A percentile compares a stretch with the other conserved stretches of the same genome.
Conservation (phyloP, 53 echinoderm and acorn worm genomes). For the Pentamera pediparva region DNA sequence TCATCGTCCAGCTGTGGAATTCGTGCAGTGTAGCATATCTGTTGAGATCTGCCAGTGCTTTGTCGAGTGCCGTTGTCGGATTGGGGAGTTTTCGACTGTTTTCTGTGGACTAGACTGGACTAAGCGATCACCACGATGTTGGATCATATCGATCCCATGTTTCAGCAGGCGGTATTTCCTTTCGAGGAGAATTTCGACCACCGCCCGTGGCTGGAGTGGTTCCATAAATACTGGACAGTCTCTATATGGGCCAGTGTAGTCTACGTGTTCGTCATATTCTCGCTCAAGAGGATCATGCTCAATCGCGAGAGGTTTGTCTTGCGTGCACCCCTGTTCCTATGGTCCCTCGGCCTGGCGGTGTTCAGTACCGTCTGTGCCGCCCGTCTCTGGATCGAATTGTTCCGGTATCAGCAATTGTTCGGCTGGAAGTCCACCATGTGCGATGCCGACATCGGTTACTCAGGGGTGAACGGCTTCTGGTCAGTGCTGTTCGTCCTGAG, state of each 20-base stretch:
- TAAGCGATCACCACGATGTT: slow-evolving; percentile 41
- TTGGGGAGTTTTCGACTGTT: too few species aligned
- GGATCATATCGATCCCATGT: slow-evolving; percentile 59
- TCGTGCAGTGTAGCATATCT: too few species aligned
- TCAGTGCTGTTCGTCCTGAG: slow-evolving; percentile 77
- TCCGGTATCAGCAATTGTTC: slow-evolving; percentile 44
- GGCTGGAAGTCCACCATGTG: slow-evolving; percentile 90
- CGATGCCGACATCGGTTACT: slow-evolving; percentile 60
- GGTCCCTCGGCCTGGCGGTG: slow-evolving; percentile 68
- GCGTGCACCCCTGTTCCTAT: slow-evolving; percentile 60
- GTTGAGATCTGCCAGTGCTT: too few species aligned
- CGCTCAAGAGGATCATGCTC: slow-evolving; percentile 58
- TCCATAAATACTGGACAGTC: slow-evolving; percentile 60
- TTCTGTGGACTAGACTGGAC: too few species aligned
- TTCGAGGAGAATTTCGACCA: slow-evolving; percentile 90
- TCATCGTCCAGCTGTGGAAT: too few species aligned
- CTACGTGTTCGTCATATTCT: slow-evolving; percentile 79
- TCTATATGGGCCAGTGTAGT: slow-evolving; percentile 63
- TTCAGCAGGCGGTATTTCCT: slow-evolving; percentile 68
- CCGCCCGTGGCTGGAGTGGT: slow-evolving; percentile 51
- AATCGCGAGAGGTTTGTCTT: slow-evolving; percentile 57
- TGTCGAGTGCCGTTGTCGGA: too few species aligned
- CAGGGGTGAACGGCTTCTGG: slow-evolving; percentile 97
- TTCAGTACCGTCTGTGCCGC: slow-evolving; percentile 82
- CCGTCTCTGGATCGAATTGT: slow-evolving; percentile 63